These are phyloP conservation scores for Sigmodon hispidus DNA, from an alignment of 2,113 vertebrate species.

Conservation along the genomic window DNA sequence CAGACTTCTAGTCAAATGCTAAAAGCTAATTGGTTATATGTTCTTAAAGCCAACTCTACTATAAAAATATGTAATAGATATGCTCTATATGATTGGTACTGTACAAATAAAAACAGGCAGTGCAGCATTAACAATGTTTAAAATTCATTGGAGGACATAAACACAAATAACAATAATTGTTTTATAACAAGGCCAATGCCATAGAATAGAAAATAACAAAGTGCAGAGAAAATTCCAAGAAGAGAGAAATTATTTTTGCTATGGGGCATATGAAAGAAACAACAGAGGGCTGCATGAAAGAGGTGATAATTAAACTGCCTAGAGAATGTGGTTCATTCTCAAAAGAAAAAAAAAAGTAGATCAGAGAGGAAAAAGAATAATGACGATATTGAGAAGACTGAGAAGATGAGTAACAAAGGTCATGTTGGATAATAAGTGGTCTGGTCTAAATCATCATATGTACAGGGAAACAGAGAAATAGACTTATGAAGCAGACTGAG, in stretches of 20 bases:
- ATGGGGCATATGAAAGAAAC: slow-evolving; percentile 3
- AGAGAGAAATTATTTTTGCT: slow-evolving; percentile 9
- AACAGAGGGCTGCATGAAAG: background rate
- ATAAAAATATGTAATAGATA: slow-evolving; percentile 32
- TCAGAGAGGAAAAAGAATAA: background rate
- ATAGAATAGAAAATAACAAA: slow-evolving; percentile 7
- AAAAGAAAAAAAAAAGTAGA: slow-evolving; percentile 11
- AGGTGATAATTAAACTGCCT: slow-evolving; percentile 7
- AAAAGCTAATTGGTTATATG: background rate
- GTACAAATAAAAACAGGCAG: slow-evolving; percentile 9
- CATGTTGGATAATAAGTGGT: background rate
- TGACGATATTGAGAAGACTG: background rate
- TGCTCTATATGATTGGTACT: background rate
- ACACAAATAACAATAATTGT: slow-evolving; percentile 25
- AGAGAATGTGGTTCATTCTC: slow-evolving; percentile 37
- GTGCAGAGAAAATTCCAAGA: background rate
- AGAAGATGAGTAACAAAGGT: background rate
- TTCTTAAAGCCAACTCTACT: slow-evolving; percentile 31
- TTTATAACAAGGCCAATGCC: background rate
- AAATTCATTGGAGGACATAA: background rate
- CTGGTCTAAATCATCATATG: background rate
- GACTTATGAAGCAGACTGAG: background rate
- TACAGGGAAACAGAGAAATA: background rate
- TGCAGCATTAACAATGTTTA: background rate
- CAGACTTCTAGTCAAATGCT: slow-evolving; percentile 12